A percentile compares a stretch with the other conserved stretches of the same genome.
Conservation (phyloP, 2,797 vertebrate species). For the Sebastes nivosus region DNA sequence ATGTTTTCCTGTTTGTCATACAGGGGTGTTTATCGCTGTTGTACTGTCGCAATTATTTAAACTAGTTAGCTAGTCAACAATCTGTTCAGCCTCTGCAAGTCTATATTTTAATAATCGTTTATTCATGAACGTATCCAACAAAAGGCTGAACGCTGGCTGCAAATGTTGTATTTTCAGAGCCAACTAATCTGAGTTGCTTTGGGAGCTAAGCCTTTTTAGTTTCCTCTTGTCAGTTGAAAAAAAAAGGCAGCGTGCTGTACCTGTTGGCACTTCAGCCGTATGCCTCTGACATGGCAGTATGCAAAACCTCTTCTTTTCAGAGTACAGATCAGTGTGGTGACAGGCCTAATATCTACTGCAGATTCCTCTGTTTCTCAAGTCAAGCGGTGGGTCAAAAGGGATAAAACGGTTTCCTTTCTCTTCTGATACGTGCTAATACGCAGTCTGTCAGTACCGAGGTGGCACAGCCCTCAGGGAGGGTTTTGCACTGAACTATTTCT, state of each 20-base stretch:
- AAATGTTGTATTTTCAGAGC: conserved; percentile 17
- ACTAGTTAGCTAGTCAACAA: not conserved
- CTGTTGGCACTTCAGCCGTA: conserved; percentile 26
- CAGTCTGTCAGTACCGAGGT: conserved; percentile 67
- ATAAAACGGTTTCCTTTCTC: conserved; percentile 57
- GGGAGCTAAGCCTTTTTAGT: conserved; percentile 24
- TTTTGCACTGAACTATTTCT: conserved; percentile 69
- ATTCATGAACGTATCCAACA: not conserved
- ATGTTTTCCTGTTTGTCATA: not conserved
- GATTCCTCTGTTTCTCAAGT: conserved; percentile 55
- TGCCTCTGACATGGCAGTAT: conserved; percentile 31
- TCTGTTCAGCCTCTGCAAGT: not conserved
- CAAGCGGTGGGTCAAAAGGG: conserved; percentile 72
- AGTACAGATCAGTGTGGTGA: conserved; percentile 49
- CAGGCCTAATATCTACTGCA: conserved; percentile 40
- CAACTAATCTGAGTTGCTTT: conserved; percentile 23
- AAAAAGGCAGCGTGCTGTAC: conserved; percentile 5
- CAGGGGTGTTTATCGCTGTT: not conserved
- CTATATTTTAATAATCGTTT: not conserved
- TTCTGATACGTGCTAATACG: conserved; percentile 68
- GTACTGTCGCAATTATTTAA: not conserved
- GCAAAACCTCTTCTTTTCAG: conserved; percentile 1
- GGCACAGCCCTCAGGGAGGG: conserved; percentile 64
- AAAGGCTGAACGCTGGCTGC: not conserved
- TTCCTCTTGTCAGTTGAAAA: conserved; percentile 24